Evolutionary conservation across 2,888 invertebrate genomes (phyloP).

Genomic region (Eupeodes luniger): DNA sequence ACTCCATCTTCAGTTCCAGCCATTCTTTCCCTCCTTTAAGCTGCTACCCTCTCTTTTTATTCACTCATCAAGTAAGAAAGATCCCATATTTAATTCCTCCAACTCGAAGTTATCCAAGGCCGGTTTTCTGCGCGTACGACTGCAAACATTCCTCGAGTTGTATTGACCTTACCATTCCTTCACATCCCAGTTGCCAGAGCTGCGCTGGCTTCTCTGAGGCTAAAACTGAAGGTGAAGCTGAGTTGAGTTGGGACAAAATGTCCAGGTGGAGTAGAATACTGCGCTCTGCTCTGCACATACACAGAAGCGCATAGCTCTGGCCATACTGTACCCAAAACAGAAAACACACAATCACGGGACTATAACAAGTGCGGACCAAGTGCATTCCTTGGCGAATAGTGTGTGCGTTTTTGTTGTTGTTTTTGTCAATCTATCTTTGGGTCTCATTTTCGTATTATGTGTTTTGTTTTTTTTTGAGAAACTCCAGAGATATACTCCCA

Average conservation of each 20-base stretch:
- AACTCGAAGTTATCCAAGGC: conserved; percentile 35
- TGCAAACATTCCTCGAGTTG: conserved; percentile 78
- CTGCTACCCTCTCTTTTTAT: no score
- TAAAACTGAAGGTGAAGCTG: no score
- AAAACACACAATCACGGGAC: conserved; percentile 48
- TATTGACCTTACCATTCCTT: conserved; percentile 78
- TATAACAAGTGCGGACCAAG: conserved; percentile 71
- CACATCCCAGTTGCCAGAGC: conserved; percentile 52
- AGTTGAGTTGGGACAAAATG: conserved; percentile 6
- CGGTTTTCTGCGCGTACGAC: conserved; percentile 65
- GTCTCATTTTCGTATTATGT: conserved; percentile 20
- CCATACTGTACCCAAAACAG: conserved; percentile 64
- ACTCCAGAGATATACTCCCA: conserved; percentile 50
- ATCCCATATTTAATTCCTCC: conserved; percentile 15
- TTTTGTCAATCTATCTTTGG: conserved; percentile 41
- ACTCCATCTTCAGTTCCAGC: conserved; percentile 45
- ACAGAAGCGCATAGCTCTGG: conserved; percentile 71
- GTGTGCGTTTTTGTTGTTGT: conserved; percentile 32
- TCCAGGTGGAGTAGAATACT: conserved; percentile 64
- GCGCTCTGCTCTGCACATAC: conserved; percentile 35
- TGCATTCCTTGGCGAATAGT: conserved; percentile 64
- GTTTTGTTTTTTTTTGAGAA: conserved; percentile 38
- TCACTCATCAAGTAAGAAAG: neutral
- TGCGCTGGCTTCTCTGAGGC: neutral
- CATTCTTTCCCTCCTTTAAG: conserved; percentile 6